Evolutionary conservation across 2,113 vertebrate genomes (phyloP).

Genomic region (Motacilla tschutschensis): DNA sequence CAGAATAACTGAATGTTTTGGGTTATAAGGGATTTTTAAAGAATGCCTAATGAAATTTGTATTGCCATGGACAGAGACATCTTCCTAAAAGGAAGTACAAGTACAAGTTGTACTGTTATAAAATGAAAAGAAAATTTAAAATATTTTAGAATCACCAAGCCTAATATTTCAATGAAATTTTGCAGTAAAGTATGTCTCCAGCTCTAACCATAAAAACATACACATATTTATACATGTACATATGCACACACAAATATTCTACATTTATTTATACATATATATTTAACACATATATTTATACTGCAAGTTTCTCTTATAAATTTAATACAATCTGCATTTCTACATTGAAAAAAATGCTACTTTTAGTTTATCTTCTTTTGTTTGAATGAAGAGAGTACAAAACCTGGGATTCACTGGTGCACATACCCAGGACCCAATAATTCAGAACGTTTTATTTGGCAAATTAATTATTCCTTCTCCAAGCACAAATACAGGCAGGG

Average conservation of each 20-base stretch:
- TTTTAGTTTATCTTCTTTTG: background rate
- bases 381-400: background rate
- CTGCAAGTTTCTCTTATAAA: background rate
- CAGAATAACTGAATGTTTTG: background rate
- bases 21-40: background rate
- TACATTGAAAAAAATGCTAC: background rate
- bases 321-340: background rate
- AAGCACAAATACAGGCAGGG: background rate
- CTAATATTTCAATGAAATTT: background rate
- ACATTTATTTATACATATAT: background rate
- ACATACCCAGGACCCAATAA: background rate
- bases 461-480: background rate
- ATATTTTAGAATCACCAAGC: background rate
- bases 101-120: background rate
- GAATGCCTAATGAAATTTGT: accelerated
- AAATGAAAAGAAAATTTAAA: background rate
- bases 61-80: background rate
- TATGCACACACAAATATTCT: background rate
- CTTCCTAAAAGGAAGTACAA: background rate
- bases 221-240: background rate
- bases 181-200: accelerated
- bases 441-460: background rate
- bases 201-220: background rate
- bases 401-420: background rate
- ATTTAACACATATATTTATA: background rate